These are phyloP conservation scores for Diacarnus erythraeanus DNA, from an alignment of 37 sponge, comb jelly and placozoan genomes.

Conservation along the genomic window DNA sequence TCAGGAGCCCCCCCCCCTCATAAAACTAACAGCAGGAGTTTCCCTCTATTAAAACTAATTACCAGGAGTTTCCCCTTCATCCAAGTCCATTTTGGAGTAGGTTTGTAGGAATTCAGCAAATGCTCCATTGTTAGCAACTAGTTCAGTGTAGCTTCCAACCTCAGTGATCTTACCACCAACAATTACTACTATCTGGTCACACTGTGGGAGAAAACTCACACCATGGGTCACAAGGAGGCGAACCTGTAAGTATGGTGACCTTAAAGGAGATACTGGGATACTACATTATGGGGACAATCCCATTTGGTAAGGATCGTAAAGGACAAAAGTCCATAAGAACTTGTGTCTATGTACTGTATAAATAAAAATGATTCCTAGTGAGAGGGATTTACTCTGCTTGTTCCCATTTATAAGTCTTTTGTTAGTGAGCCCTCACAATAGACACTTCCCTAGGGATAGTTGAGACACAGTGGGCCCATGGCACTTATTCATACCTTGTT, in stretches of 20 bases:
- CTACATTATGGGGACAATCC: too few relatives aligned
- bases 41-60: too few relatives aligned
- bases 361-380: too few relatives aligned
- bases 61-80: constrained; percentile 55
- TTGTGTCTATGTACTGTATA: too few relatives aligned
- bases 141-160: constrained; percentile 84
- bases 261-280: neutral
- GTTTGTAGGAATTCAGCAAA: constrained; percentile 80
- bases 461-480: neutral
- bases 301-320: too few relatives aligned
- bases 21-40: neutral
- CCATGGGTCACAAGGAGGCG: constrained; percentile 91
- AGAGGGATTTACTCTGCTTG: too few relatives aligned
- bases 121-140: constrained; percentile 79
- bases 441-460: neutral
- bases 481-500: constrained; percentile 66
- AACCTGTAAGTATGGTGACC: constrained; percentile 29
- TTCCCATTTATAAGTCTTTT: too few relatives aligned
- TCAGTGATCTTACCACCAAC: constrained; percentile 82
- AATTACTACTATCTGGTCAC: constrained; percentile 84
- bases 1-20: too few relatives aligned
- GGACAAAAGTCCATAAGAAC: too few relatives aligned
- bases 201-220: constrained; percentile 85
- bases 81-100: constrained; percentile 37
- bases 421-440: neutral